These are phyloP conservation scores for Incurvaria masculella DNA, from an alignment of 2,888 invertebrate genomes.

Conservation along the genomic window DNA sequence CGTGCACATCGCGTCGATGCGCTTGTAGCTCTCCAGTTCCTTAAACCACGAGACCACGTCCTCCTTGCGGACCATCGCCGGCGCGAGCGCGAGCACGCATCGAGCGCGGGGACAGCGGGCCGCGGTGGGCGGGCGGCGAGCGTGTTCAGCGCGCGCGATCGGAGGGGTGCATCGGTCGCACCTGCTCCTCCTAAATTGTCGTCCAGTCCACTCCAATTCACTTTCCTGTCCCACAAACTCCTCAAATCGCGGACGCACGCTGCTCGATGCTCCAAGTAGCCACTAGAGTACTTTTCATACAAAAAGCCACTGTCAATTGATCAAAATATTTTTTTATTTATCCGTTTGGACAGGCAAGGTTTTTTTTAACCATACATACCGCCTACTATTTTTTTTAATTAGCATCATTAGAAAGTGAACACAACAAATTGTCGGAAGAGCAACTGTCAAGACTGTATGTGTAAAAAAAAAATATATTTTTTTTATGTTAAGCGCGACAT, in stretches of 20 bases:
- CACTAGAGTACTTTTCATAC: no score
- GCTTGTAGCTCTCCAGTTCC: conserved; percentile 91
- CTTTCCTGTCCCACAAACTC: background rate
- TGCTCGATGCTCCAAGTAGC: no score
- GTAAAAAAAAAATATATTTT: no score
- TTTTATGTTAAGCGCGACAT: no score
- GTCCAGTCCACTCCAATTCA: background rate
- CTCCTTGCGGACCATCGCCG: conserved; percentile 97
- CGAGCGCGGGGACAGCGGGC: conserved; percentile 6
- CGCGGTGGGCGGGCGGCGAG: conserved; percentile 2
- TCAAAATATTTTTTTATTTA: no score
- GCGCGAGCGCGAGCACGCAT: conserved; percentile 25
- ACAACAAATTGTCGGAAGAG: no score
- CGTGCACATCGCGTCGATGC: conserved; percentile 96
- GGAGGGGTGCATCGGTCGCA: conserved; percentile 1
- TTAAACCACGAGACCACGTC: conserved; percentile 98
- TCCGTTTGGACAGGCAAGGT: no score
- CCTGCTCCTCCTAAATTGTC: background rate
- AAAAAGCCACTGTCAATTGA: no score
- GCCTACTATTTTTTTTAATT: no score
- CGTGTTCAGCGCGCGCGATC: background rate
- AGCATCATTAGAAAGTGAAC: no score
- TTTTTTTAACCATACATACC: no score
- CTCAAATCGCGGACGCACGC: background rate
- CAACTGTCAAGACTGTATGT: no score